These are phyloP conservation scores for Hybos culiciformis DNA, from an alignment of 2,888 invertebrate species.

Conservation along the genomic window DNA sequence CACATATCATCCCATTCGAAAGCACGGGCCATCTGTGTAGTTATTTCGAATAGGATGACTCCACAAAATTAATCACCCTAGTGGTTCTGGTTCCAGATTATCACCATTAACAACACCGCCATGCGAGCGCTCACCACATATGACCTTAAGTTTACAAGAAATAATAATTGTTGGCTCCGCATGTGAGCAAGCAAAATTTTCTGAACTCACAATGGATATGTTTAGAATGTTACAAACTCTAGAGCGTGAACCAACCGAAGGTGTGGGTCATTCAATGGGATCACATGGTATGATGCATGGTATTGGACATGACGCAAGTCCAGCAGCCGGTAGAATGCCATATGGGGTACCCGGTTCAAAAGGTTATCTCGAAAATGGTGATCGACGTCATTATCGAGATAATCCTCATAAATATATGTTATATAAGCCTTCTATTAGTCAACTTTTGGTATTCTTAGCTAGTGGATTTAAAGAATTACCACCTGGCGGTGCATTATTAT, in stretches of 20 bases:
- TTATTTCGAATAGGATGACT: conserved; percentile 34
- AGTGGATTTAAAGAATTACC: conserved; percentile 89
- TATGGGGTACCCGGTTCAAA: conserved; percentile 40
- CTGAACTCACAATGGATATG: conserved; percentile 95
- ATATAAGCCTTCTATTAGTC: conserved; percentile 88
- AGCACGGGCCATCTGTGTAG: conserved; percentile 36
- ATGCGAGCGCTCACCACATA: conserved; percentile 71
- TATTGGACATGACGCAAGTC: conserved; percentile 38
- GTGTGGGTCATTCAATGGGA: conserved; percentile 48
- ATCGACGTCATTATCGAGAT: conserved; percentile 54
- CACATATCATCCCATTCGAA: conserved; percentile 28
- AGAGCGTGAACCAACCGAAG: conserved; percentile 82
- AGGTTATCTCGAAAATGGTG: conserved; percentile 57
- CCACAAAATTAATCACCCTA: conserved; percentile 21
- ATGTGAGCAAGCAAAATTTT: conserved; percentile 89
- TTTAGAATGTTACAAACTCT: conserved; percentile 91
- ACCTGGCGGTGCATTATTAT: conserved; percentile 74
- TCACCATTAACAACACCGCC: conserved; percentile 74
- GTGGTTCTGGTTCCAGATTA: conserved; percentile 48
- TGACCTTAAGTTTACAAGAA: conserved; percentile 82
- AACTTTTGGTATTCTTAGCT: conserved; percentile 83
- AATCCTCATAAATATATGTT: conserved; percentile 95
- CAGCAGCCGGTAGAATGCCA: conserved; percentile 36
- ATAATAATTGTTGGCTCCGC: conserved; percentile 88
- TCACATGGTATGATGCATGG: conserved; percentile 23